Base-by-base conservation (phyloP, 2,113 vertebrate genomes). In the Dipodomys merriami region DNA sequence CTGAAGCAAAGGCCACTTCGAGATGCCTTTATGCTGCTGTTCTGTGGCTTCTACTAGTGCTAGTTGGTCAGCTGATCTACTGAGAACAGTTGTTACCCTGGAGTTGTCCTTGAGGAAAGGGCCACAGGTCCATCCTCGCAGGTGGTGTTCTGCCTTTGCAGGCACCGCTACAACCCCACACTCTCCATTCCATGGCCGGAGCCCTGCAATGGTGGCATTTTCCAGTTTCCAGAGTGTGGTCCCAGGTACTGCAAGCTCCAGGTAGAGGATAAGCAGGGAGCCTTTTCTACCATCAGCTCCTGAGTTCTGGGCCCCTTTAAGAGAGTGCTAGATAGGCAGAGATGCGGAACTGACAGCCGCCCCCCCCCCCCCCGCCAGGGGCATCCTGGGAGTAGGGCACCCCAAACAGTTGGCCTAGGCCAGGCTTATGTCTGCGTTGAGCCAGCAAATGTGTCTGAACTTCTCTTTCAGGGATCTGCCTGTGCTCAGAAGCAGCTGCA, bases 401-500 rank as follows among this genome's bases (percentile, higher is more conserved):
- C 7, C 19, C 5, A n/a, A 22, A 18, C 72, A 83, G 33, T 22
- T 62, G 29, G 22, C 10, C 2, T 62, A 25, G 16, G 35, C 33
- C n/a, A 57, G 46, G 44, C 57, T 49, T 12, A 9, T 49, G 49
- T 12, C 16, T n/a, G 62, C 2, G 30, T 53, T 9, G 2, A 64
- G 60, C 44, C 30, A 22, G 22, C 65, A 71, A 67, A 79, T 44
- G 12, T 44, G 2, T 81, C 25, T 65, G 64, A 6, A 39, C 62
- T 91, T 93, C 33, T 60, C 27, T 92, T 29, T 27, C 97, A 99
- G 99, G 99, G 98, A 19, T 53, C 74, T 49, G 97, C 96, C 1
- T 95, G 96, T 23, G 94, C 98, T 22, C 74, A 83, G 80, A 96
- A 95, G 46, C 99, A 99, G 97, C 98, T 99, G 78, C 68, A 46